phyloP scores from a whole-genome alignment of 2,888 invertebrate species.

The Hofmannophila pseudospretella region DNA sequence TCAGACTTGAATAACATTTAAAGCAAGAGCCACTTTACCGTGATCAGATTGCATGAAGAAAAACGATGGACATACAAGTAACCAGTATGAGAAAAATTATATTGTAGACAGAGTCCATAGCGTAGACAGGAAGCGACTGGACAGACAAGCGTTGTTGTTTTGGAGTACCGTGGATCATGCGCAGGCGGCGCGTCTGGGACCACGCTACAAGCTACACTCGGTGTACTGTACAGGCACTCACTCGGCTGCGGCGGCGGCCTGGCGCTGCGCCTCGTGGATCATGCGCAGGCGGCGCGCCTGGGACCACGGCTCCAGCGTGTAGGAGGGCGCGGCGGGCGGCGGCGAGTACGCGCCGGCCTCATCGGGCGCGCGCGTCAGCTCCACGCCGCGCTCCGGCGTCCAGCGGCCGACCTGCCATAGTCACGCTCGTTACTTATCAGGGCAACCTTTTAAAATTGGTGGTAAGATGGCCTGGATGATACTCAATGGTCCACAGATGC shows the following conservation, averaged over 20 bases:
- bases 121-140: no score
- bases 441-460: no score
- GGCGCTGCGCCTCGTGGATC: slow-evolving; percentile 66
- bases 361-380: slow-evolving; percentile 52
- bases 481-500: no score
- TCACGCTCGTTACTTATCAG: no score
- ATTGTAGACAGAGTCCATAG: no score
- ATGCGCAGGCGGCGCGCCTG: slow-evolving; percentile 67
- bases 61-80: no score
- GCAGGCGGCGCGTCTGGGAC: slow-evolving; percentile 24
- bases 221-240: slow-evolving; percentile 19
- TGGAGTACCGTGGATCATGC: slow-evolving; percentile 70
- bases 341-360: slow-evolving; percentile 37
- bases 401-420: slow-evolving; percentile 61
- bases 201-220: slow-evolving; percentile 4
- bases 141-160: no score
- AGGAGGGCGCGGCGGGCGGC: slow-evolving; percentile 46
- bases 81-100: no score
- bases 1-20: no score
- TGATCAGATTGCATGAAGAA: no score
- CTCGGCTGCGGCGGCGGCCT: slow-evolving; percentile 35
- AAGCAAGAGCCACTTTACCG: no score
- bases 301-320: slow-evolving; percentile 68
- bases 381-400: slow-evolving; percentile 63
- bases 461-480: no score